phyloP scores from a whole-genome alignment of 2,888 invertebrate species.

The Eristalinus sepulchralis region DNA sequence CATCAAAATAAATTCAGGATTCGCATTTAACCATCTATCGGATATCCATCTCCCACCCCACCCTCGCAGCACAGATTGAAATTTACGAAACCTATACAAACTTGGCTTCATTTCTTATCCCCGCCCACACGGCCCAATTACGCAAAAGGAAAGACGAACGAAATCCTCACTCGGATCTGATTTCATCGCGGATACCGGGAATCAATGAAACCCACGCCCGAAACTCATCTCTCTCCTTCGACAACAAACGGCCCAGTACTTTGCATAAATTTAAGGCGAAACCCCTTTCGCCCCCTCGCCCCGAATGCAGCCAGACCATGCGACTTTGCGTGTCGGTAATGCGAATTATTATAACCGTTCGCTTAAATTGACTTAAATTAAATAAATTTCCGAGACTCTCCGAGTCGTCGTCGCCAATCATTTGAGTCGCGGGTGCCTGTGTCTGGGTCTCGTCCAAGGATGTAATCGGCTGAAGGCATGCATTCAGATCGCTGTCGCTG shows the following conservation, averaged over 20 bases:
- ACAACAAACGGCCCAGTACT: conserved; percentile 33
- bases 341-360: conserved; percentile 62
- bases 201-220: conserved; percentile 22
- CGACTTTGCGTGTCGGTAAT: conserved; percentile 69
- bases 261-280: conserved; percentile 49
- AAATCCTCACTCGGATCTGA: neutral
- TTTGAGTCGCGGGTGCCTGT: neutral
- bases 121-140: conserved; percentile 25
- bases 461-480: conserved; percentile 47
- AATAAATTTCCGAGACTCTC: conserved; percentile 60
- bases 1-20: neutral
- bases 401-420: conserved; percentile 56
- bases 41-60: no score
- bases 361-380: conserved; percentile 64
- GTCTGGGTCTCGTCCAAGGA: conserved; percentile 43
- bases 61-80: neutral
- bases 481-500: conserved; percentile 13
- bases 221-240: neutral
- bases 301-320: conserved; percentile 39
- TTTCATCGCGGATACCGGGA: conserved; percentile 15
- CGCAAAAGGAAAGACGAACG: conserved; percentile 1
- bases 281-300: conserved; percentile 5
- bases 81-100: neutral
- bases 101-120: neutral
- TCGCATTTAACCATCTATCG: neutral